phyloP scores from a whole-genome alignment of 1,140 invertebrate species.

The Apis mellifera region Amel_HAv3.1 CM009942.2:6203501-6204000 shows the following conservation, averaged over 20 bases:
- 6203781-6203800: not conserved
- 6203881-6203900: no score
- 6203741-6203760: not conserved
- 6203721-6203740: not conserved
- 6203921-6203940: no score
- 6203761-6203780: not conserved
- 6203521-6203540: not conserved
- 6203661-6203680: not conserved
- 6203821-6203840: no score
- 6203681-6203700: constrained; percentile 18
- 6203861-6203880: no score
- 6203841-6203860: no score
- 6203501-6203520: not conserved
- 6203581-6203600: constrained; percentile 8
- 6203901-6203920: no score
- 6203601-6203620: constrained; percentile 30
- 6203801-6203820: not conserved
- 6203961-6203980: no score
- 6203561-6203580: constrained; percentile 52
- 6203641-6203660: constrained; percentile 36
- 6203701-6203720: constrained; percentile 20
- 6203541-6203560: not conserved
- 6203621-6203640: constrained; percentile 41
- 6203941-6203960: no score
- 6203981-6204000: not conserved